Evolutionary conservation across 2,888 invertebrate genomes (phyloP).

Genomic region (Oscheius sp.): DNA sequence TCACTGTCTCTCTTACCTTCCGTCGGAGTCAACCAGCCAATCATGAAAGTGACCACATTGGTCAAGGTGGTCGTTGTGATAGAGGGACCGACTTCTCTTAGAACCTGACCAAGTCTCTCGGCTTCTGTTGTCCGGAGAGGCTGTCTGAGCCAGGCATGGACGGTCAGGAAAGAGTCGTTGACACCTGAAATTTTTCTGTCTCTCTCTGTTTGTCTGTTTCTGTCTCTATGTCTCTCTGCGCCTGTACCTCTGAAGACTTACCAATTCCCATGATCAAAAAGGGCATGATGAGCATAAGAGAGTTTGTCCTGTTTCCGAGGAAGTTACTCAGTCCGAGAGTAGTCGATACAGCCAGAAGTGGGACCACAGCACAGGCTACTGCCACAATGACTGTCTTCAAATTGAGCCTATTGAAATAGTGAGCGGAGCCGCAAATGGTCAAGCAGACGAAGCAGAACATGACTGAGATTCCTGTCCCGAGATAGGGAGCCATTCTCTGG

Average conservation of each 20-base stretch:
- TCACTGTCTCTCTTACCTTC: slow-evolving; percentile 48
- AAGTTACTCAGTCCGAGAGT: slow-evolving; percentile 67
- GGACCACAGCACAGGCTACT: slow-evolving; percentile 62
- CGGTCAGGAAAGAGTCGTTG: slow-evolving; percentile 71
- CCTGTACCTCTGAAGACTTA: slow-evolving; percentile 2
- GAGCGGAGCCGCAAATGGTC: slow-evolving; percentile 33
- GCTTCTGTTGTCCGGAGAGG: slow-evolving; percentile 35
- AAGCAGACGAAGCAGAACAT: slow-evolving; percentile 42
- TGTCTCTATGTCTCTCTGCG: neutral
- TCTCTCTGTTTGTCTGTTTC: neutral
- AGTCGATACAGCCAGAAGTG: slow-evolving; percentile 65
- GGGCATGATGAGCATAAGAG: slow-evolving; percentile 71
- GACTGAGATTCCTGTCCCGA: slow-evolving; percentile 50
- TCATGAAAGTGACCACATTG: slow-evolving; percentile 70
- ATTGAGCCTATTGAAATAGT: slow-evolving; percentile 37
- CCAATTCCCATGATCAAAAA: slow-evolving; percentile 72
- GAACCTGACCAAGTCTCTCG: slow-evolving; percentile 44
- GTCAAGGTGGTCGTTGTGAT: slow-evolving; percentile 73
- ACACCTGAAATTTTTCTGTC: slow-evolving; percentile 51
- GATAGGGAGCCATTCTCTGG: slow-evolving; percentile 66
- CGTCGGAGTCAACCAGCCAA: slow-evolving; percentile 70
- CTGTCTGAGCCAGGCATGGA: slow-evolving; percentile 64
- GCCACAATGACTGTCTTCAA: slow-evolving; percentile 51
- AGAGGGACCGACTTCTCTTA: slow-evolving; percentile 69
- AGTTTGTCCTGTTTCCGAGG: slow-evolving; percentile 65